Evolutionary conservation across 2,797 vertebrate species (phyloP).

Genomic region (Pelobates cultripes): DNA sequence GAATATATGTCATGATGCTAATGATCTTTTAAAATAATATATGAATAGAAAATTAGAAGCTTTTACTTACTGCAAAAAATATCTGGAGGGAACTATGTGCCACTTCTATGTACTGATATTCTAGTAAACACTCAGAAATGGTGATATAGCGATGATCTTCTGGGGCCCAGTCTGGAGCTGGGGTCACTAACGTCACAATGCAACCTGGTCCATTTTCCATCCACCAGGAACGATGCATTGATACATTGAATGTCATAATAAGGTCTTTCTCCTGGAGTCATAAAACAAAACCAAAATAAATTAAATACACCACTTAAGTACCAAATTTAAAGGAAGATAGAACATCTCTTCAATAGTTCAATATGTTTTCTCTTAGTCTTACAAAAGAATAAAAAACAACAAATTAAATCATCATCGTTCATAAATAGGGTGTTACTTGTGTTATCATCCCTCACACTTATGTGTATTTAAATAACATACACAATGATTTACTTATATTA

Average conservation of each 20-base stretch:
- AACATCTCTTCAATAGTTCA: no score
- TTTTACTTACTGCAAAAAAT: slow-evolving; percentile 92
- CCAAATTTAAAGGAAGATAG: background rate
- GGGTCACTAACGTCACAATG: slow-evolving; percentile 90
- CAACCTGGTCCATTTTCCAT: slow-evolving; percentile 99
- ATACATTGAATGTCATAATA: slow-evolving; percentile 98
- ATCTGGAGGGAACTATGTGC: slow-evolving; percentile 97
- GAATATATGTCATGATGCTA: no score
- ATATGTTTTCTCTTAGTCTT: no score
- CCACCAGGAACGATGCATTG: slow-evolving; percentile 99
- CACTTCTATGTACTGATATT: slow-evolving; percentile 98
- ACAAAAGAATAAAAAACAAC: no score
- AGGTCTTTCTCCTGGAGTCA: slow-evolving; percentile 91
- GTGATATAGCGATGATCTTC: slow-evolving; percentile 98
- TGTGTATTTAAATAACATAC: no score
- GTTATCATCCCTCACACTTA: no score
- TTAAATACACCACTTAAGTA: background rate
- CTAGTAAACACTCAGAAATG: slow-evolving; percentile 93
- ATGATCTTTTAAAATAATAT: no score
- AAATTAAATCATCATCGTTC: no score
- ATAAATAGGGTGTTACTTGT: no score
- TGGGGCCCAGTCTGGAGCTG: slow-evolving; percentile 94
- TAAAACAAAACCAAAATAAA: slow-evolving; percentile 45
- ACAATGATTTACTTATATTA: no score
- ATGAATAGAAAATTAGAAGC: no score